A percentile compares a stretch with the other conserved stretches of the same genome.
These are phyloP conservation scores for Atta cephalotes DNA, from an alignment of 1,140 invertebrate species.

Conservation along the genomic window DNA sequence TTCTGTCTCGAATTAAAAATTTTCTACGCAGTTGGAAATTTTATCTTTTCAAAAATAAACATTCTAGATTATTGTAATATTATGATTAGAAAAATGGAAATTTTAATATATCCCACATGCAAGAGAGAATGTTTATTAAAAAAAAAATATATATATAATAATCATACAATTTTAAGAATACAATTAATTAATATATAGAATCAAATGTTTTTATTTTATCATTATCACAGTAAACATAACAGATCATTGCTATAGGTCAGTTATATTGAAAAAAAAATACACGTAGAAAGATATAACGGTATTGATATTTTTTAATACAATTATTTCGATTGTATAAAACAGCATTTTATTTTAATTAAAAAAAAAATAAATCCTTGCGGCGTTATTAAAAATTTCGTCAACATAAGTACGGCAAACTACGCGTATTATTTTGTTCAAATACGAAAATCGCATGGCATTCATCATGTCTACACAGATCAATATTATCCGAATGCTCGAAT, in stretches of 20 bases:
- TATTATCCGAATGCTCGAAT: neutral
- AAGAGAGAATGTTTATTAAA: slow-evolving; percentile 27
- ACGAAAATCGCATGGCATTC: slow-evolving; percentile 24
- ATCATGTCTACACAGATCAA: slow-evolving; percentile 23
- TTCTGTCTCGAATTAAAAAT: too few relatives aligned
- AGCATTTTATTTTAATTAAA: slow-evolving; percentile 12
- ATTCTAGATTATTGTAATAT: too few relatives aligned
- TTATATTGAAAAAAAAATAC: neutral
- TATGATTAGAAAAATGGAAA: neutral
- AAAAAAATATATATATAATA: slow-evolving; percentile 24
- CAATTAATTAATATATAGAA: neutral
- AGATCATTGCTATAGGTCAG: slow-evolving; percentile 13
- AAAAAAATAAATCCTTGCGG: neutral
- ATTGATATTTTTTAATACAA: slow-evolving; percentile 3
- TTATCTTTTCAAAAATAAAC: too few relatives aligned
- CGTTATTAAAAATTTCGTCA: slow-evolving; percentile 16
- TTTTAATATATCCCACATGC: neutral
- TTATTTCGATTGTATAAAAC: neutral
- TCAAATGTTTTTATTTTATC: slow-evolving; percentile 21
- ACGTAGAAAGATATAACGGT: neutral
- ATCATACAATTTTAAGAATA: neutral
- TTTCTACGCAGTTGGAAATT: too few relatives aligned
- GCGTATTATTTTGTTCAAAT: slow-evolving; percentile 27
- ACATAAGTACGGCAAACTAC: neutral
- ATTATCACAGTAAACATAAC: slow-evolving; percentile 50